phyloP scores from a whole-genome alignment of 2,888 invertebrate genomes.

The Cerceris rybyensis region DNA sequence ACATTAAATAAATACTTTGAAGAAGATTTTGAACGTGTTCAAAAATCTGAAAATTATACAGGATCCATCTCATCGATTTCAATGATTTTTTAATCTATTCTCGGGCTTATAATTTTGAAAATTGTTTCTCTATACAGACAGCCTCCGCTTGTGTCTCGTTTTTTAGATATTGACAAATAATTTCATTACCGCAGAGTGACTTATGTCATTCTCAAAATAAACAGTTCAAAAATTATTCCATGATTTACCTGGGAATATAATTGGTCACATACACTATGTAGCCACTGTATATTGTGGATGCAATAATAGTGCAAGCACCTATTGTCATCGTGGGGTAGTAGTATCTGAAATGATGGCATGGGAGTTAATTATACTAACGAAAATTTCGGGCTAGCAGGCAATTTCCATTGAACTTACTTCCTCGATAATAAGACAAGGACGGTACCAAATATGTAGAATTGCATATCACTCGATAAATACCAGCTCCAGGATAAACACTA shows the following conservation, averaged over 20 bases:
- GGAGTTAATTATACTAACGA: not conserved
- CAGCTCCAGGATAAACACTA: constrained; percentile 83
- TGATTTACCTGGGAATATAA: constrained; percentile 82
- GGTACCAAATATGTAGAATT: constrained; percentile 80
- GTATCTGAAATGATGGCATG: constrained; percentile 73
- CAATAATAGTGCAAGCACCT: constrained; percentile 69
- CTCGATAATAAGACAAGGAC: constrained; percentile 81
- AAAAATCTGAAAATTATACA: too few relatives aligned
- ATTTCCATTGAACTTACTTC: constrained; percentile 75
- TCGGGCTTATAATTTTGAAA: too few relatives aligned
- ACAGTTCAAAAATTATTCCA: not conserved
- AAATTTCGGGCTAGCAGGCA: not conserved
- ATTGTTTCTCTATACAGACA: too few relatives aligned
- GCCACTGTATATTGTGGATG: constrained; percentile 75
- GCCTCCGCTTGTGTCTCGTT: too few relatives aligned
- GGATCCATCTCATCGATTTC: too few relatives aligned
- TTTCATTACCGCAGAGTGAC: too few relatives aligned
- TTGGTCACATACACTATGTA: constrained; percentile 79
- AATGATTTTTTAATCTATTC: too few relatives aligned
- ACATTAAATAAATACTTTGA: too few relatives aligned
- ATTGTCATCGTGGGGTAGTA: constrained; percentile 76
- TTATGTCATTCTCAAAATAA: too few relatives aligned
- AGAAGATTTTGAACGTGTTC: too few relatives aligned
- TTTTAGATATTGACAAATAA: too few relatives aligned
- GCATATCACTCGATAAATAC: constrained; percentile 83